Conservation (phyloP, 2,797 vertebrate genomes). For the Macrochelys suwanniensis region DNA sequence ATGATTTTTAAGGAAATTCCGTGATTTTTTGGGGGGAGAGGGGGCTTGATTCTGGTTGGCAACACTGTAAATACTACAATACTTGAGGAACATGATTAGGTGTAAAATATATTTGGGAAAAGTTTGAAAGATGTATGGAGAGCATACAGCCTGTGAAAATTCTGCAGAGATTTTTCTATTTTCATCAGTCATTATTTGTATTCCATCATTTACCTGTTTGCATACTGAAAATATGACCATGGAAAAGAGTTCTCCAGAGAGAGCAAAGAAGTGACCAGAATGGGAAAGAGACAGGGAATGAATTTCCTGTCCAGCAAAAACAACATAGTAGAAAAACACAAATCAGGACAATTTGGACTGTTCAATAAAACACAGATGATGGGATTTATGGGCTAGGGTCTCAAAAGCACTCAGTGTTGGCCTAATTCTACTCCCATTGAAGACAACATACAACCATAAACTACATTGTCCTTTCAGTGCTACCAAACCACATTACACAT, state of each 20-base stretch:
- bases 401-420: no score
- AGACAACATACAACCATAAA: neutral
- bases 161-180: neutral
- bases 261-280: no score
- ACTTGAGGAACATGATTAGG: neutral
- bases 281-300: no score
- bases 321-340: neutral
- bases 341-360: neutral
- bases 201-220: neutral
- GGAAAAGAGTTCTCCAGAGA: neutral
- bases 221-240: neutral
- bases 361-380: neutral
- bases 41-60: no score
- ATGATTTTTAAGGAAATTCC: no score
- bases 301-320: neutral
- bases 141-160: neutral
- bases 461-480: neutral
- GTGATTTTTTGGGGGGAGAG: no score
- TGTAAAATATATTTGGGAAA: neutral
- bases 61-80: no score
- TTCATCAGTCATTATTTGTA: neutral
- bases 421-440: neutral
- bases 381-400: no score
- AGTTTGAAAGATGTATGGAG: neutral
- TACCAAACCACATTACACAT: neutral